Evolutionary conservation across 2,797 vertebrate genomes (phyloP).

Genomic region (Phyllotis vaccarum): DNA sequence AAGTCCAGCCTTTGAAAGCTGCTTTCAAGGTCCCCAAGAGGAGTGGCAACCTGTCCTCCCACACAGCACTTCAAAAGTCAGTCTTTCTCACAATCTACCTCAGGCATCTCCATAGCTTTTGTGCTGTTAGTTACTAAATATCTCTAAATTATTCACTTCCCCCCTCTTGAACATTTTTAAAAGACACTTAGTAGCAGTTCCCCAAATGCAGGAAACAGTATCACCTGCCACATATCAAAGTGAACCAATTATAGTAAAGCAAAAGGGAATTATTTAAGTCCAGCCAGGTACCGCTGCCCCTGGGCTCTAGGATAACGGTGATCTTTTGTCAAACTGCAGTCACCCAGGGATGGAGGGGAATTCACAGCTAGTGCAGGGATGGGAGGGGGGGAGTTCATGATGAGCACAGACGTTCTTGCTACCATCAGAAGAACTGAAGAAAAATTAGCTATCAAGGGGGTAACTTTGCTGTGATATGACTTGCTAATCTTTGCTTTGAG

Average conservation of each 20-base stretch:
- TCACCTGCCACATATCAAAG: constrained; percentile 33
- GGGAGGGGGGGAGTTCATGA: too few relatives aligned
- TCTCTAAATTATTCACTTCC: constrained; percentile 41
- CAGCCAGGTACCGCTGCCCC: neutral
- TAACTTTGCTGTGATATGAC: neutral
- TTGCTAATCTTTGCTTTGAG: neutral
- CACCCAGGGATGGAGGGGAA: neutral
- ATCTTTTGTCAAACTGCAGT: neutral
- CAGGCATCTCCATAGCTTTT: neutral
- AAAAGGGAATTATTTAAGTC: constrained; percentile 18
- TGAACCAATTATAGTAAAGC: constrained; percentile 39
- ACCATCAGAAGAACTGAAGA: neutral
- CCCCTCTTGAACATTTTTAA: constrained; percentile 47
- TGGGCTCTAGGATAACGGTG: neutral
- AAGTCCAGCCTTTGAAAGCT: neutral
- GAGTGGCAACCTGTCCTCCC: neutral
- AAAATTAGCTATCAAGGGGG: neutral
- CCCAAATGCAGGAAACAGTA: constrained; percentile 26
- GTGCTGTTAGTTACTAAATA: neutral
- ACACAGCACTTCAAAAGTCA: neutral
- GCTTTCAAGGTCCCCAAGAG: neutral
- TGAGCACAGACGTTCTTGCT: neutral
- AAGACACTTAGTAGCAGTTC: neutral
- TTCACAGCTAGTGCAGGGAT: neutral
- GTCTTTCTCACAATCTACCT: neutral